Conservation (phyloP, 2,113 vertebrate genomes). For the Fregata magnificens region DNA sequence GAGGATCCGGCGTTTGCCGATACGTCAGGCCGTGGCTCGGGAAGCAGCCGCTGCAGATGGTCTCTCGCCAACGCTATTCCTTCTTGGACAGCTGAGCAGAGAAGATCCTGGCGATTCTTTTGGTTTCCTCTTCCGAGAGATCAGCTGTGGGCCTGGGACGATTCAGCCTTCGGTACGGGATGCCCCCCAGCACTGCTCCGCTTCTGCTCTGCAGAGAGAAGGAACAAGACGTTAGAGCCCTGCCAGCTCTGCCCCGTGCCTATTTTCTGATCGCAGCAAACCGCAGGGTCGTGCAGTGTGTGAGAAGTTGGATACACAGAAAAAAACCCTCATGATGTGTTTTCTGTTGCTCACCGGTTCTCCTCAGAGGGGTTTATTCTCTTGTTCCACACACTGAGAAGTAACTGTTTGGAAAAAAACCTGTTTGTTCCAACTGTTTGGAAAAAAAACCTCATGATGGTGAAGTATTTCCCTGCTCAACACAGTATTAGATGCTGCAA, state of each 20-base stretch:
- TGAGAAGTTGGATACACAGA: rapidly evolving
- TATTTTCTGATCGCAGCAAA: rapidly evolving
- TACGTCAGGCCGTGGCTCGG: rapidly evolving
- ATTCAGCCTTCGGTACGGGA: conserved; percentile 15
- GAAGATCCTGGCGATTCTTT: conserved; percentile 90
- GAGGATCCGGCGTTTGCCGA: rapidly evolving
- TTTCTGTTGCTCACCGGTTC: neutral
- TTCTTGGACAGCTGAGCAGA: conserved; percentile 76
- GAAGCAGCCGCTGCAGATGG: rapidly evolving
- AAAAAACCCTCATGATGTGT: rapidly evolving
- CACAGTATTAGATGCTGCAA: rapidly evolving
- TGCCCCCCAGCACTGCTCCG: neutral
- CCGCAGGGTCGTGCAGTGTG: rapidly evolving
- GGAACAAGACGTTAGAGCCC: neutral
- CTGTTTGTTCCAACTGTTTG: neutral
- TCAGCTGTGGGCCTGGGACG: conserved; percentile 44
- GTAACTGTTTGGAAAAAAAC: neutral
- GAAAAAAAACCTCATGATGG: rapidly evolving
- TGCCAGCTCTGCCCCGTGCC: rapidly evolving
- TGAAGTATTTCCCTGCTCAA: neutral
- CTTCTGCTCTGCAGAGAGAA: conserved; percentile 39
- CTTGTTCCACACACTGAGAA: rapidly evolving
- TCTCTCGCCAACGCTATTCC: neutral
- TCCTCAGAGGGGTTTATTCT: neutral
- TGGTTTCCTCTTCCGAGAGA: conserved; percentile 77